phyloP scores from a whole-genome alignment of 2,888 invertebrate species.

The Eupithecia subfuscata region DNA sequence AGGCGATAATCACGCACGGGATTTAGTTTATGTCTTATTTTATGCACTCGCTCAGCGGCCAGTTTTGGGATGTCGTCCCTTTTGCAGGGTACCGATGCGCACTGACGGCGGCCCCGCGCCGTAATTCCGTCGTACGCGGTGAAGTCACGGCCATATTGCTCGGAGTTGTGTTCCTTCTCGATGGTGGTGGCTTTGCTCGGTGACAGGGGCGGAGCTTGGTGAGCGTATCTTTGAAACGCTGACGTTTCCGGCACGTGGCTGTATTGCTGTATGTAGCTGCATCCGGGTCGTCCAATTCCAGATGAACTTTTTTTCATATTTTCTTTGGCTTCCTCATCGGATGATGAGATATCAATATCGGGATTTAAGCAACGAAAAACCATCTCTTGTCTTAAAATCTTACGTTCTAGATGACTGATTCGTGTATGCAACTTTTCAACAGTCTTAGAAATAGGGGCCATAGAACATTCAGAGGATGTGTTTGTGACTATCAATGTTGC shows the following conservation, averaged over 20 bases:
- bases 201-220: constrained; percentile 67
- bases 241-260: constrained; percentile 77
- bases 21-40: constrained; percentile 77
- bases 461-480: constrained; percentile 60
- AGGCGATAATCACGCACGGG: constrained; percentile 77
- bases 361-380: constrained; percentile 69
- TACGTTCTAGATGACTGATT: constrained; percentile 69
- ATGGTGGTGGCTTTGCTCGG: constrained; percentile 71
- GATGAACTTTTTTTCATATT: constrained; percentile 58
- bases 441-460: constrained; percentile 48
- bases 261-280: constrained; percentile 77
- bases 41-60: constrained; percentile 76
- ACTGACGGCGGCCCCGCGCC: constrained; percentile 72
- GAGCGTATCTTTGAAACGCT: constrained; percentile 74
- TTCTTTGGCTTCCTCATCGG: constrained; percentile 66
- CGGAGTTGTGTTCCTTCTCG: constrained; percentile 76
- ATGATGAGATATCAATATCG: constrained; percentile 65
- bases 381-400: constrained; percentile 72
- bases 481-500: constrained; percentile 63
- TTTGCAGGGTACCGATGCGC: constrained; percentile 75
- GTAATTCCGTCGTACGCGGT: constrained; percentile 78
- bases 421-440: constrained; percentile 63
- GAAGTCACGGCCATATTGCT: constrained; percentile 77
- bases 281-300: constrained; percentile 61
- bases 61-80: constrained; percentile 69